Evolutionary conservation across 2,888 invertebrate genomes (phyloP).

Genomic region (Nomada fabriciana): DNA sequence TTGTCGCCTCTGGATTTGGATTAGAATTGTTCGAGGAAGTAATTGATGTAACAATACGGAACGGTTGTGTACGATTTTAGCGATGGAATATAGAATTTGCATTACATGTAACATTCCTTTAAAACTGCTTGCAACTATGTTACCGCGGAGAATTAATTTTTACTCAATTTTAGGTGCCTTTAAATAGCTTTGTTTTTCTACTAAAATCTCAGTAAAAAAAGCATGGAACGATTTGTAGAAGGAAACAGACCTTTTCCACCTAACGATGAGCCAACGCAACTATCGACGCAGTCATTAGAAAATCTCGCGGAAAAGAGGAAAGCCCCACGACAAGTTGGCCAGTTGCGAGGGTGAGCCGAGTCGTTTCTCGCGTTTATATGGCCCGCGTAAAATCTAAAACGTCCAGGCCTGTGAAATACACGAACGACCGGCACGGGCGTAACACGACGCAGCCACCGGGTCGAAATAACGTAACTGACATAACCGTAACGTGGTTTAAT

Average conservation of each 20-base stretch:
- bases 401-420: conserved; percentile 29
- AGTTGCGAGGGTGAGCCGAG: neutral
- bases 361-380: conserved; percentile 30
- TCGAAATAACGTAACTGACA: conserved; percentile 69
- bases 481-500: conserved; percentile 82
- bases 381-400: conserved; percentile 32
- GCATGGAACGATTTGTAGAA: no score
- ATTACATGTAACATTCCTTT: no score
- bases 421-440: conserved; percentile 35
- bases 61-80: no score
- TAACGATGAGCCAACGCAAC: neutral
- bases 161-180: no score
- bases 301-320: neutral
- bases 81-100: no score
- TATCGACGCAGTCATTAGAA: neutral
- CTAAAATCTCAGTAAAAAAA: no score
- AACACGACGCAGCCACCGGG: conserved; percentile 49
- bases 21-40: no score
- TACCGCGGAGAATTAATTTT: no score
- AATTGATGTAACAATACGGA: no score
- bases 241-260: neutral
- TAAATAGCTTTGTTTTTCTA: no score
- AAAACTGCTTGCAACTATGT: no score
- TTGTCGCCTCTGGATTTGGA: neutral
- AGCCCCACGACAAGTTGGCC: neutral